Conservation (phyloP, 2,113 vertebrate genomes). For the Labeo catla region DNA sequence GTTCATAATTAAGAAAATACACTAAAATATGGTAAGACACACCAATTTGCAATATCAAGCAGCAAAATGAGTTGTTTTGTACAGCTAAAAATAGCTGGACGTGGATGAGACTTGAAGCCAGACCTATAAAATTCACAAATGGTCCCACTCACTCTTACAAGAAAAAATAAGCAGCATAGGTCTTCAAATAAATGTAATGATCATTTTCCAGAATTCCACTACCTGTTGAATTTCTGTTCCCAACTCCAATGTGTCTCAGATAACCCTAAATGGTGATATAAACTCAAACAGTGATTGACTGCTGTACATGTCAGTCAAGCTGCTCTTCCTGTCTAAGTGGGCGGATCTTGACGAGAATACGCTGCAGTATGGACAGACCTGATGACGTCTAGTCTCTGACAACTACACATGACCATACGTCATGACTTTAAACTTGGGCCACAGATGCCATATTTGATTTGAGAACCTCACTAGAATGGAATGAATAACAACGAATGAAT, state of each 20-base stretch:
- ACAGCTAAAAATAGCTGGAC: no score
- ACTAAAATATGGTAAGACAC: no score
- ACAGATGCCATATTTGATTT: constrained; percentile 26
- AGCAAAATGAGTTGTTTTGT: no score
- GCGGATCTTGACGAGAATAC: not conserved
- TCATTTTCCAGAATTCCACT: not conserved
- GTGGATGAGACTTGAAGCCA: no score
- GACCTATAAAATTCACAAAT: no score
- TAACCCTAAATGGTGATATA: not conserved
- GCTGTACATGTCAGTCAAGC: not conserved
- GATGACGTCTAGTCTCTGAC: not conserved
- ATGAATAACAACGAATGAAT: constrained; percentile 18
- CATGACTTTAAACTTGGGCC: not conserved
- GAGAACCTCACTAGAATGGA: not conserved
- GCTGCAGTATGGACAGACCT: not conserved
- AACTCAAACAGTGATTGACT: not conserved
- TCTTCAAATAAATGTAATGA: not conserved
- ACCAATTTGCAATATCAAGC: no score
- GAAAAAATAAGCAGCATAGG: not conserved
- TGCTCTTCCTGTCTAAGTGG: not conserved
- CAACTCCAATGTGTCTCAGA: not conserved
- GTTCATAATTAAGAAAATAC: no score
- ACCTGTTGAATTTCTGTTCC: not conserved
- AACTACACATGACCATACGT: not conserved
- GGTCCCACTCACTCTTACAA: no score